phyloP scores from a whole-genome alignment of 2,888 invertebrate species.

The Coenonympha glycerion region DNA sequence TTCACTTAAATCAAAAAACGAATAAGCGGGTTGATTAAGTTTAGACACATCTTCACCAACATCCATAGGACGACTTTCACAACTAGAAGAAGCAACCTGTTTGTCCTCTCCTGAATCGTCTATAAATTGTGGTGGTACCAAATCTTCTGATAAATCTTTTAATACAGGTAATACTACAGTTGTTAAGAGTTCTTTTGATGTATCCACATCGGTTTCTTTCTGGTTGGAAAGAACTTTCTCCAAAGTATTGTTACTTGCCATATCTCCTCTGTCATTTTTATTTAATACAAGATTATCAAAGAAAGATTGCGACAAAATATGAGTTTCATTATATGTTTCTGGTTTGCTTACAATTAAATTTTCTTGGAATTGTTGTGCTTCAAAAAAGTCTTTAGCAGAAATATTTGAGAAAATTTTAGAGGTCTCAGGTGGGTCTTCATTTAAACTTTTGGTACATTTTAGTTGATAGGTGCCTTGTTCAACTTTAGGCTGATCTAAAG shows the following conservation, averaged over 20 bases:
- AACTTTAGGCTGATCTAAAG: not conserved
- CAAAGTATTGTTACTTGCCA: not conserved
- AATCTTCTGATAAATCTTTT: constrained; percentile 1
- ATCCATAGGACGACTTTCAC: not conserved
- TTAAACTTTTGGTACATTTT: not conserved
- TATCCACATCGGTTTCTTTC: not conserved
- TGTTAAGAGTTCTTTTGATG: constrained; percentile 4
- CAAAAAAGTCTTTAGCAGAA: not conserved
- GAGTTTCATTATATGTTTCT: not conserved
- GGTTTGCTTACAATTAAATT: not conserved
- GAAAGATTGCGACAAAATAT: not conserved
- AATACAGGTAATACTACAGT: constrained; percentile 4
- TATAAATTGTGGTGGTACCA: not conserved
- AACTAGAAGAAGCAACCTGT: not conserved
- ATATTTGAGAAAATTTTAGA: not conserved
- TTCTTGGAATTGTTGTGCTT: not conserved
- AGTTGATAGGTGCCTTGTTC: not conserved
- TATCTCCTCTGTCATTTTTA: not conserved
- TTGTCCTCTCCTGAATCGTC: not conserved
- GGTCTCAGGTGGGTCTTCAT: not conserved
- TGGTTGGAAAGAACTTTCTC: not conserved
- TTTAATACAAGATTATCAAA: not conserved
- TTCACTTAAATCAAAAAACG: constrained; percentile 12
- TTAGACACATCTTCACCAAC: not conserved
- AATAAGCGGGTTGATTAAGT: not conserved